These are phyloP conservation scores for Lamellibrachia luymesi DNA, from an alignment of 1,140 invertebrate species.

Conservation along the genomic window DNA sequence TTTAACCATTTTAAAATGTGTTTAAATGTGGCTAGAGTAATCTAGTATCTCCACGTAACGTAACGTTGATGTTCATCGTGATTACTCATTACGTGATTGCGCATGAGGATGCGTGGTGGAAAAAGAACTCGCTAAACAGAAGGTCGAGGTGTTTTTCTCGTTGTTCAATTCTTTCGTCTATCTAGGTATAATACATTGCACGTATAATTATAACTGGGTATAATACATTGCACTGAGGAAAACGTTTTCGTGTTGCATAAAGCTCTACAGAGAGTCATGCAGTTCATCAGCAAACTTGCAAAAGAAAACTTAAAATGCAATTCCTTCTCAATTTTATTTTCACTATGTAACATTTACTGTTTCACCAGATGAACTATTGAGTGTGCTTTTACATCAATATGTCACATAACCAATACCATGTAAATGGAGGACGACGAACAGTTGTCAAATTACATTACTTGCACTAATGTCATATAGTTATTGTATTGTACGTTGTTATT, in stretches of 20 bases:
- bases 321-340: not conserved
- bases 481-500: not conserved
- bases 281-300: not conserved
- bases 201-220: too few species aligned
- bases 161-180: slow-evolving; percentile 20
- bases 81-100: too few species aligned
- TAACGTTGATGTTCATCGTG: too few species aligned
- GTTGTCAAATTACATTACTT: too few species aligned
- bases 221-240: too few species aligned
- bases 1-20: too few species aligned
- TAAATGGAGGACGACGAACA: too few species aligned
- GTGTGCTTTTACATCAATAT: too few species aligned
- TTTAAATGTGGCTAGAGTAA: too few species aligned
- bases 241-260: slow-evolving; percentile 15
- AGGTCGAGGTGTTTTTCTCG: slow-evolving; percentile 19
- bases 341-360: not conserved
- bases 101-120: not conserved
- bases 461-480: too few species aligned
- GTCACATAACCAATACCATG: too few species aligned
- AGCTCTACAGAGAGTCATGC: not conserved
- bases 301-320: not conserved
- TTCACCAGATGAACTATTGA: not conserved
- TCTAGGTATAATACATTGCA: slow-evolving; percentile 7
- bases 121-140: slow-evolving; percentile 2
- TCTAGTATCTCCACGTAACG: not conserved